Conservation (phyloP, 2,797 vertebrate species). For the Liasis olivaceus region DNA sequence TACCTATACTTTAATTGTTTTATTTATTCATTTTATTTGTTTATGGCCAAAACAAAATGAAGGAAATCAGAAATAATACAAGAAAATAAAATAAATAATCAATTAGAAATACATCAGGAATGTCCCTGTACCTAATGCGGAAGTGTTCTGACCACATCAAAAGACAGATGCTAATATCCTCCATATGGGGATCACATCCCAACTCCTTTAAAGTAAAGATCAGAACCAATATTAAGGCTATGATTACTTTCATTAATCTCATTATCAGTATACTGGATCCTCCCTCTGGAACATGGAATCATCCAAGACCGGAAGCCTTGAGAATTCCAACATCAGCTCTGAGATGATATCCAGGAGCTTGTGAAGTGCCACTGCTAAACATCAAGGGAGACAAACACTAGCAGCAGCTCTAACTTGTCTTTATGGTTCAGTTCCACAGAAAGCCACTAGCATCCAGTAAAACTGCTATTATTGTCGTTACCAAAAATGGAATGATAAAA, state of each 20-base stretch:
- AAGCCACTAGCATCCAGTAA: background rate
- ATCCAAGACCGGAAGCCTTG: background rate
- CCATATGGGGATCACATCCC: background rate
- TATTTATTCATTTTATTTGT: background rate
- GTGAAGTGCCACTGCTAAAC: background rate
- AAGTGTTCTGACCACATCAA: background rate
- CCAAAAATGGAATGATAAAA: background rate
- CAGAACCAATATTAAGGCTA: background rate
- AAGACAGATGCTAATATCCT: background rate
- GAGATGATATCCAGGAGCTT: background rate
- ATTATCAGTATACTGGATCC: background rate
- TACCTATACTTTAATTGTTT: background rate
- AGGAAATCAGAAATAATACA: background rate
- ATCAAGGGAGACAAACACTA: background rate
- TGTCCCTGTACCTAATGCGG: background rate
- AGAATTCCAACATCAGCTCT: background rate
- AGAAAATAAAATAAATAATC: background rate
- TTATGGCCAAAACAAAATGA: background rate
- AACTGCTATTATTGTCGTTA: background rate
- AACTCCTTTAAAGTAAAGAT: background rate
- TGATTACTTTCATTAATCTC: background rate
- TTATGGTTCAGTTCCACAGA: background rate
- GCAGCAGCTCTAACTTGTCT: background rate
- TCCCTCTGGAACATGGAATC: background rate
- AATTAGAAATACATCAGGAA: background rate